Evolutionary conservation across 2,888 invertebrate genomes (phyloP), one percentile per base, ranked within the genome.

Genomic region (Hipparchia semele): DNA sequence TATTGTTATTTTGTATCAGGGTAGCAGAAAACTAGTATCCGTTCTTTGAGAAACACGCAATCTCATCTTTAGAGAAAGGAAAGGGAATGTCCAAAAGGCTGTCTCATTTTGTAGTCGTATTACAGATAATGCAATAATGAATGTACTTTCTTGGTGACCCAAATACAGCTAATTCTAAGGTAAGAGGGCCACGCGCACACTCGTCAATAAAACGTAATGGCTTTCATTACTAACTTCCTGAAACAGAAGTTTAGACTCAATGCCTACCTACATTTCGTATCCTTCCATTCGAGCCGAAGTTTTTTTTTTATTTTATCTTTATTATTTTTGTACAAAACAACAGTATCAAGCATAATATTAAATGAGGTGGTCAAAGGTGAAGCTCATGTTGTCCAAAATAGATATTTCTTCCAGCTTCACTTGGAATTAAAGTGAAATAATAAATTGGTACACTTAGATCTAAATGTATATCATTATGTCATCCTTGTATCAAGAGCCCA

Each of bases 181-280:
- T 75, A 77, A 75, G 70, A 70, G 67, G 76, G 77, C 77, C 76
- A 72, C 62, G 65, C 61, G 45, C 61, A 68, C 68, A 60, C 68
- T 62, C 67, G 67, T 64, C 68, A 74, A 75, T 73, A 76, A 77
- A 78, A 70, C 56, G 51, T 75, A 73, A 76, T 66, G 74, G 65
- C 67, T 75, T 53, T 46, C 66, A 69, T 59, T 72, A 65, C 59
- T 53, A 70, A 64, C 51, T 68, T 68, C 67, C 67, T 46, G 56
- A 39, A 54, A 54, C 12, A 66, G 12, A 45, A 45, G 23, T 65
- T 59, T 33, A 58, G 9, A 13, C 46, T 46, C 46, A 6, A 46
- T 53, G 53, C 53, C 2, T 54, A 54, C 10, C 39, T 39, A 39
- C 2, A 4, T 0, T 39, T 39, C 39, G 39, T 39, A 5, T 2